Percentiles rank a stretch among this genome's conserved stretches.
Conservation (phyloP, 2,797 vertebrate genomes). For the Babyrousa celebensis region DNA sequence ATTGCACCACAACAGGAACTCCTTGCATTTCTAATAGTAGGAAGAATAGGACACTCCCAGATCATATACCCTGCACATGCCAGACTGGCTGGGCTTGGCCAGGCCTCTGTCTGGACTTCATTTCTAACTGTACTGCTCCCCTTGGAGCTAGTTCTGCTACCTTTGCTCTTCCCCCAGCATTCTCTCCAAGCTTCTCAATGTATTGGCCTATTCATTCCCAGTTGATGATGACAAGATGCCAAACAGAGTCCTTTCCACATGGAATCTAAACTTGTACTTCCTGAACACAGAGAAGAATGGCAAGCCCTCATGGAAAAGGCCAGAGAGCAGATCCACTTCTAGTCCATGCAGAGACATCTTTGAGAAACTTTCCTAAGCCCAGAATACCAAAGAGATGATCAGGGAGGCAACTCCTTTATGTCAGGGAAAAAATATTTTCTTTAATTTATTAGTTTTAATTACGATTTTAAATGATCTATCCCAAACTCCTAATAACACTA, state of each 20-base stretch:
- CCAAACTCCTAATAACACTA: slow-evolving; percentile 3
- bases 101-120: slow-evolving; percentile 36
- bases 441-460: slow-evolving; percentile 64
- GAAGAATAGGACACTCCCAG: not conserved
- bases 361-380: not conserved
- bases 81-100: not conserved
- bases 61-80: not conserved
- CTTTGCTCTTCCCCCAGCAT: not conserved
- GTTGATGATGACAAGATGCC: slow-evolving; percentile 36
- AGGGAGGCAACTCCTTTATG: not conserved
- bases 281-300: slow-evolving; percentile 25
- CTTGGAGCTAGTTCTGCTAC: not conserved
- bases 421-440: not conserved
- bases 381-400: not conserved
- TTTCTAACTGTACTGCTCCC: slow-evolving; percentile 23
- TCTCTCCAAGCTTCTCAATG: slow-evolving; percentile 53
- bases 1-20: not conserved
- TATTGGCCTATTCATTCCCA: slow-evolving; percentile 41
- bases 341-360: slow-evolving; percentile 2
- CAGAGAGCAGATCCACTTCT: slow-evolving; percentile 7
- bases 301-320: not conserved
- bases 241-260: slow-evolving; percentile 55
- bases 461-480: slow-evolving; percentile 42
- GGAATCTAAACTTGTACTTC: slow-evolving; percentile 27
- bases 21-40: not conserved